These are phyloP conservation scores for Amphiprion clarkii DNA, from an alignment of 2,797 vertebrate genomes.

Conservation along the genomic window DNA sequence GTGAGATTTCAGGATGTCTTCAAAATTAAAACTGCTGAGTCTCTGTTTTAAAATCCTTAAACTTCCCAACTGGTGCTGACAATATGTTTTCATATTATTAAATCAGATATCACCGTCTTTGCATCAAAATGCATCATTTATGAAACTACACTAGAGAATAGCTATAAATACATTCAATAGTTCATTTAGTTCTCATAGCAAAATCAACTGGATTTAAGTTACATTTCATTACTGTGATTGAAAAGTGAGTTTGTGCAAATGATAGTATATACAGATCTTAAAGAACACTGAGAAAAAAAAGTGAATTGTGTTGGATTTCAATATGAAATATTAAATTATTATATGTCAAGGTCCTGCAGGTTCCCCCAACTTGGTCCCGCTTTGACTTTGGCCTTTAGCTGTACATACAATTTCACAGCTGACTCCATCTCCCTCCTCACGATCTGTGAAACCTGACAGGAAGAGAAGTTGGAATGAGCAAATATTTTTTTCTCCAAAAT, in stretches of 20 bases:
- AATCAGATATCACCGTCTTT: background rate
- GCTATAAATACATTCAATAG: conserved; percentile 47
- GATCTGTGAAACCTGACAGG: conserved; percentile 93
- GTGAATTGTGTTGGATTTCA: background rate
- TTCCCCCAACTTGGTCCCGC: conserved; percentile 94
- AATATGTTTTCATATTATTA: conserved; percentile 29
- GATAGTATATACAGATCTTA: conserved; percentile 15
- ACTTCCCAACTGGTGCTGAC: background rate
- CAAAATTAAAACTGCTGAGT: conserved; percentile 37
- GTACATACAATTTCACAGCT: conserved; percentile 91
- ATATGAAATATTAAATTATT: conserved; percentile 13
- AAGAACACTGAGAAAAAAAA: background rate
- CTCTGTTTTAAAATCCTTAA: conserved; percentile 32
- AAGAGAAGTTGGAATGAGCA: background rate
- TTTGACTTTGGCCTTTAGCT: conserved; percentile 92
- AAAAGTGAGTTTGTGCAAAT: conserved; percentile 9
- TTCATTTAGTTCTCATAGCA: conserved; percentile 40
- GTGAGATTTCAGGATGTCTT: conserved; percentile 74
- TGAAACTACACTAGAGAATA: background rate
- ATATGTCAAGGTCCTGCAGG: conserved; percentile 92
- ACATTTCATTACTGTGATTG: conserved; percentile 58
- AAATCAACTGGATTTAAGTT: background rate
- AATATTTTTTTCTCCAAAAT: background rate
- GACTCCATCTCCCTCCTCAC: conserved; percentile 97
- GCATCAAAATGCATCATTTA: background rate